Evolutionary conservation across 2,888 invertebrate species (phyloP).

Genomic region (Drosophila lutescens): DNA sequence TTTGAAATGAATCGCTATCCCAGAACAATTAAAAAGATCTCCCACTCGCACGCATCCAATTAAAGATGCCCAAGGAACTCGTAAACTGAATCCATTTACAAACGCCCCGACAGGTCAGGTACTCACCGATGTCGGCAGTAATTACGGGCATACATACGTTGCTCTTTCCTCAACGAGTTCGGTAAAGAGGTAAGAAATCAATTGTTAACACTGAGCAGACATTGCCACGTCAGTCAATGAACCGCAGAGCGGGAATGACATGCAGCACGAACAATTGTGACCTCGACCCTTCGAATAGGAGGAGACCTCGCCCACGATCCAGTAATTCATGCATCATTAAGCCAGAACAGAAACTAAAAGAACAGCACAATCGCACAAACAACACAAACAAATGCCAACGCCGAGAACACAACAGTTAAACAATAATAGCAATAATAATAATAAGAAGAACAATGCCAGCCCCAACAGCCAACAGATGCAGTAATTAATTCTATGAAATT

Average conservation of each 20-base stretch:
- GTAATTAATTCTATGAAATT: slow-evolving; percentile 60
- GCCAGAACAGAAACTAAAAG: slow-evolving; percentile 58
- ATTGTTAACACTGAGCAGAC: slow-evolving; percentile 57
- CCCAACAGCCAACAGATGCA: slow-evolving; percentile 30
- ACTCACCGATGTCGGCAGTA: slow-evolving; percentile 58
- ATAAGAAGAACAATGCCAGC: slow-evolving; percentile 43
- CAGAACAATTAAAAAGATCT: slow-evolving; percentile 41
- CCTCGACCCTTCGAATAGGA: slow-evolving; percentile 59
- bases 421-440: slow-evolving; percentile 52
- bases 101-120: slow-evolving; percentile 45
- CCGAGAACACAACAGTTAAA: slow-evolving; percentile 54
- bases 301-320: slow-evolving; percentile 40
- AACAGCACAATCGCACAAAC: slow-evolving; percentile 16
- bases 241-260: slow-evolving; percentile 30
- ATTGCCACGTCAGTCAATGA: slow-evolving; percentile 37
- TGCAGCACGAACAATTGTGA: slow-evolving; percentile 54
- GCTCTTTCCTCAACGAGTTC: slow-evolving; percentile 16
- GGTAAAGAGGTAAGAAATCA: slow-evolving; percentile 72
- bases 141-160: slow-evolving; percentile 54
- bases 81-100: slow-evolving; percentile 65
- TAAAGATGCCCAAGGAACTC: slow-evolving; percentile 37
- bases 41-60: slow-evolving; percentile 42
- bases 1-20: slow-evolving; percentile 9
- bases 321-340: slow-evolving; percentile 74
- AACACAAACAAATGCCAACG: slow-evolving; percentile 18